Evolutionary conservation across 37 sponge, comb jelly and placozoan species (phyloP).

Genomic region (Theonella swinhoei): DNA sequence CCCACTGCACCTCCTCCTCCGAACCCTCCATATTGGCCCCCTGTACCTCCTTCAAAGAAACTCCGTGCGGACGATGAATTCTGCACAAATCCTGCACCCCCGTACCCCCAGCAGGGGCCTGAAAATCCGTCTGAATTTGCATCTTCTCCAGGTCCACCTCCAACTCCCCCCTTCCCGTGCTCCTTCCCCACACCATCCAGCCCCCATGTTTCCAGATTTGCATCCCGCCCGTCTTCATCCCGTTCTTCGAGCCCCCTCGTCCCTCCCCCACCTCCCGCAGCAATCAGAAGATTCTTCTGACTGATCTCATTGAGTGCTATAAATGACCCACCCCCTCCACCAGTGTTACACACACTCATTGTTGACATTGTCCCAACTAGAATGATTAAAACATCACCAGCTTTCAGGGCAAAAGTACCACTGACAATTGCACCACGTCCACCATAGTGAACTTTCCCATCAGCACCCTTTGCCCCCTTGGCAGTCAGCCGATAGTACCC

Average conservation of each 20-base stretch:
- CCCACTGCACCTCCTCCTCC: conserved; percentile 81
- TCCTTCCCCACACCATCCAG: conserved; percentile 39
- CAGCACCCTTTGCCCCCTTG: conserved; percentile 66
- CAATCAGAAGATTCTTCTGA: conserved; percentile 61
- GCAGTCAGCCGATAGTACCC: conserved; percentile 64
- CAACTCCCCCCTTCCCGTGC: conserved; percentile 49
- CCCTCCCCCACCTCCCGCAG: conserved; percentile 81
- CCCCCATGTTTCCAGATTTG: conserved; percentile 58
- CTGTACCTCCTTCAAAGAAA: conserved; percentile 55
- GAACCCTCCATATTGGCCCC: conserved; percentile 75
- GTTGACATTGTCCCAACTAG: conserved; percentile 68
- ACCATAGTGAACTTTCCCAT: conserved; percentile 48
- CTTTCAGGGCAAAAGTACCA: conserved; percentile 53
- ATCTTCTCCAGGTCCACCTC: conserved; percentile 66
- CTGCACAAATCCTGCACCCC: conserved; percentile 71
- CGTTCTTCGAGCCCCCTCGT: conserved; percentile 58
- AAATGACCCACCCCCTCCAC: conserved; percentile 80
- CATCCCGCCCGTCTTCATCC: conserved; percentile 70
- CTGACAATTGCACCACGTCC: conserved; percentile 70
- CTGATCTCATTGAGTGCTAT: conserved; percentile 57
- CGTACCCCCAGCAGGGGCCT: conserved; percentile 64
- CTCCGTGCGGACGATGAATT: conserved; percentile 50
- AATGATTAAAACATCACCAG: conserved; percentile 60
- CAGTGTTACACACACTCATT: conserved; percentile 41
- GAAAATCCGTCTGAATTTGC: conserved; percentile 18